Base-by-base conservation (phyloP, 23 tunicate species). In the Styela plicata region DNA sequence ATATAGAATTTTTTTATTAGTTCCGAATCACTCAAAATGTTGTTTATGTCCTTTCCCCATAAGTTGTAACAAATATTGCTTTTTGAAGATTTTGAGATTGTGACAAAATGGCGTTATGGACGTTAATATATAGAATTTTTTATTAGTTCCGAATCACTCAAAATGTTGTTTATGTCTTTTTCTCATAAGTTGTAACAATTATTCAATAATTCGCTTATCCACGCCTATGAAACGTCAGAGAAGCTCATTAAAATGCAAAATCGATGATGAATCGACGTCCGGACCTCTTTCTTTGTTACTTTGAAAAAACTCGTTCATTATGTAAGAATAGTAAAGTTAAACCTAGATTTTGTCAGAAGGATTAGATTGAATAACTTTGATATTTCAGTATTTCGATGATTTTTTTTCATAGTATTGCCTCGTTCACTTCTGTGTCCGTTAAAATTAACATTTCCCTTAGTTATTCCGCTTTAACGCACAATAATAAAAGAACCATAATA, bases 391-490 rank as follows among this genome's bases (percentile, higher is more conserved):
- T 61, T 61, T 61, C 21, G 21, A n/a, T n/a, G n/a, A n/a, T n/a
- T n/a, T n/a, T 44, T 44, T 44, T 44, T 44, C 7, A 44, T 5
- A 44, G 57, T 44, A 13, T 44, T 5, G 57, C 57, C n/a, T 44
- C 13, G 57, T 13, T 44, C 57, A 13, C 57, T 44, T 5, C 13
- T 44, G 57, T 44, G 57, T 13, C 13, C 57, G n/a, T 13, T 7
- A 44, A 44, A 44, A 44, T 13, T 27, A 32, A 34, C 5, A 13
- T 71, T 71, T 36, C 77, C 29, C 29, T 71, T 76, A 26, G 82
- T 87, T 84, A 87, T 87, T 87, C 85, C 91, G 86, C 91, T 74
- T 73, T 74, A 76, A 75, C 69, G 91, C 28, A 52, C 85, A 83
- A 71, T 66, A 44, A 84, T 80, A 87, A 82, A 76, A 23, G 85